Percentiles rank a stretch among this genome's conserved stretches.
These are phyloP conservation scores for Blastobasis adustella DNA, from an alignment of 2,888 invertebrate genomes.

Conservation along the genomic window DNA sequence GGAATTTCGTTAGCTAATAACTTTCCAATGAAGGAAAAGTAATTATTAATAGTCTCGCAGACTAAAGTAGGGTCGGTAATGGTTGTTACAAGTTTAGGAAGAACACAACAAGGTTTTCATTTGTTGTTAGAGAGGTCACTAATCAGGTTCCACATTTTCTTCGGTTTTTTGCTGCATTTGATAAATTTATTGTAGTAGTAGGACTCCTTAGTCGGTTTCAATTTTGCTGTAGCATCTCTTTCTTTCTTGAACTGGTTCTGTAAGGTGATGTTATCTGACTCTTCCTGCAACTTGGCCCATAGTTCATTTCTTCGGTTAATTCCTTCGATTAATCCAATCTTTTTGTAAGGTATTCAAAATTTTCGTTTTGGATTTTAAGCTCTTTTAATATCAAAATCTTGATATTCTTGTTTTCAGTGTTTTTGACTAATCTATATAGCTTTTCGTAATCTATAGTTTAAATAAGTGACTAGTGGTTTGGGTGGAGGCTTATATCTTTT, in stretches of 20 bases:
- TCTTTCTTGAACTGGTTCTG: conserved; percentile 1
- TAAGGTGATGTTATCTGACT: conserved; percentile 4
- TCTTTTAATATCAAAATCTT: neutral
- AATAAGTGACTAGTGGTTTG: conserved; percentile 2
- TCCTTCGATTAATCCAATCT: conserved; percentile 10
- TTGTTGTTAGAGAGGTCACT: conserved; percentile 5
- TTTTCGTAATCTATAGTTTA: conserved; percentile 4
- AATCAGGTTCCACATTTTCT: conserved; percentile 15
- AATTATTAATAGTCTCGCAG: conserved; percentile 3
- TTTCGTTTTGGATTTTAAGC: conserved; percentile 4
- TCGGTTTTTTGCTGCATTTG: conserved; percentile 10
- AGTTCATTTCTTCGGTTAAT: conserved; percentile 10
- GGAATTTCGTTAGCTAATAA: conserved; percentile 3
- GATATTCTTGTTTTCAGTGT: neutral
- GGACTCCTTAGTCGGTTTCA: conserved; percentile 4
- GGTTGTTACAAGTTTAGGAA: neutral
- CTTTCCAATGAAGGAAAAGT: conserved; percentile 5
- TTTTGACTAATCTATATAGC: neutral
- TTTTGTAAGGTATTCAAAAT: conserved; percentile 9
- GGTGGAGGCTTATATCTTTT: conserved; percentile 1
- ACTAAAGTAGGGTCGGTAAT: neutral
- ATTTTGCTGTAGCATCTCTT: conserved; percentile 6
- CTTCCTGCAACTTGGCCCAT: conserved; percentile 7
- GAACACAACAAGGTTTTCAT: conserved; percentile 1
- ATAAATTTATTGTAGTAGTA: conserved; percentile 13